These are phyloP conservation scores for Megaceryle alcyon DNA, from an alignment of 2,797 vertebrate genomes.

Conservation along the genomic window DNA sequence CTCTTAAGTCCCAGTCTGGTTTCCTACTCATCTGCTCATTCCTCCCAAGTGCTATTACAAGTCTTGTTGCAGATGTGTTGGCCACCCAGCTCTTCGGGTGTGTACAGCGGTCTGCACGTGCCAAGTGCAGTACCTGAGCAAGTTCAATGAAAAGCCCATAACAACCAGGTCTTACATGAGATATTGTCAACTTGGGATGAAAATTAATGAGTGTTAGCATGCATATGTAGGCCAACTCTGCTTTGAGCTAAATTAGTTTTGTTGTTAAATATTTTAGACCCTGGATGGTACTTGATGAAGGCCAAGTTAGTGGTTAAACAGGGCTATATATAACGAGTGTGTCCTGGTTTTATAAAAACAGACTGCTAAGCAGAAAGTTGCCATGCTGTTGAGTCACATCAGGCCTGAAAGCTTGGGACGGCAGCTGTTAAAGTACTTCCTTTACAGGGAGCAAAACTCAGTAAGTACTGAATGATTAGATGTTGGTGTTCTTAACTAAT, in stretches of 20 bases:
- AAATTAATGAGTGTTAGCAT: slow-evolving; percentile 14
- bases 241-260: slow-evolving; percentile 30
- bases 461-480: not conserved
- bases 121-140: not conserved
- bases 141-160: not conserved
- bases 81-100: not conserved
- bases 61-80: not conserved
- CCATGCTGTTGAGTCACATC: not conserved
- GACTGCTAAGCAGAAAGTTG: not conserved
- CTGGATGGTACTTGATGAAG: not conserved
- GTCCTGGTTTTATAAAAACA: not conserved
- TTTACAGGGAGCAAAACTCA: not conserved
- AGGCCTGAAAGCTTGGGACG: not conserved
- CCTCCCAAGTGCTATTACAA: not conserved
- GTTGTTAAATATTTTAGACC: not conserved
- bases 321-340: not conserved
- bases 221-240: not conserved
- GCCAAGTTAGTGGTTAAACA: not conserved
- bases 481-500: not conserved
- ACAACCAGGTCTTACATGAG: not conserved
- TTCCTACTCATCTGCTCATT: not conserved
- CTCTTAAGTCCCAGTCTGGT: not conserved
- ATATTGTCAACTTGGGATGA: slow-evolving; percentile 5
- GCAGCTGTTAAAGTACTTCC: not conserved
- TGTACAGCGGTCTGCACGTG: not conserved